phyloP scores from a whole-genome alignment of 2,113 vertebrate species.

The Amblyopsis rosae region DNA sequence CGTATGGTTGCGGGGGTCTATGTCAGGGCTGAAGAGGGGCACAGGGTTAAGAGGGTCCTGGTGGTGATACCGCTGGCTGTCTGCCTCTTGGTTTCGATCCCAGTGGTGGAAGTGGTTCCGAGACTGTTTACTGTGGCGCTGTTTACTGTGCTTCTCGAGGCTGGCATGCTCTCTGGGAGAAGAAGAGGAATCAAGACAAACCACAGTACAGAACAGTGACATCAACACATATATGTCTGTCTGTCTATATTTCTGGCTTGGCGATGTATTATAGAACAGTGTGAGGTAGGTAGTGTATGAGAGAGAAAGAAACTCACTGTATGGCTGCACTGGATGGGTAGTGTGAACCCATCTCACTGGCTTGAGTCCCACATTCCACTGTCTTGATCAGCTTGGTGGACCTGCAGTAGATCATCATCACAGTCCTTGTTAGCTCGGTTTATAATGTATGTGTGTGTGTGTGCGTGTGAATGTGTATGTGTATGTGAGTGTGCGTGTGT shows the following conservation, averaged over 20 bases:
- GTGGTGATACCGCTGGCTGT: constrained; percentile 38
- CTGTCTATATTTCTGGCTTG: no score
- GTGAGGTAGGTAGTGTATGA: no score
- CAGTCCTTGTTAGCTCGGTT: not conserved
- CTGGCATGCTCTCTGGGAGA: constrained; percentile 82
- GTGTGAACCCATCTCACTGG: constrained; percentile 74
- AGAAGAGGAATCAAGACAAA: not conserved
- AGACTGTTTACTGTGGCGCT: constrained; percentile 80
- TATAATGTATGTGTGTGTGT: no score
- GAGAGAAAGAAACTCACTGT: constrained; percentile 55
- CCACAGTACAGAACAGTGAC: not conserved
- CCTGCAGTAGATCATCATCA: constrained; percentile 64
- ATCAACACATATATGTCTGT: not conserved
- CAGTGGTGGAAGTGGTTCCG: constrained; percentile 80
- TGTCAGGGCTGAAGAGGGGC: constrained; percentile 73
- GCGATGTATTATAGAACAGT: no score
- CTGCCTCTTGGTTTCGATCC: constrained; percentile 63
- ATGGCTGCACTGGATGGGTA: constrained; percentile 56
- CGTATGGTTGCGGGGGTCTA: constrained; percentile 73
- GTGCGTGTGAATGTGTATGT: no score
- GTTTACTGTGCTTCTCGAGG: constrained; percentile 81
- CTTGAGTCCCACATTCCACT: constrained; percentile 80
- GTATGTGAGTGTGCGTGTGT: not conserved
- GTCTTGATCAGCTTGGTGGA: constrained; percentile 87
- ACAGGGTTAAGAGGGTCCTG: constrained; percentile 75